Evolutionary conservation across 1,140 invertebrate genomes (phyloP).

Genomic region (Latrodectus geometricus): DNA sequence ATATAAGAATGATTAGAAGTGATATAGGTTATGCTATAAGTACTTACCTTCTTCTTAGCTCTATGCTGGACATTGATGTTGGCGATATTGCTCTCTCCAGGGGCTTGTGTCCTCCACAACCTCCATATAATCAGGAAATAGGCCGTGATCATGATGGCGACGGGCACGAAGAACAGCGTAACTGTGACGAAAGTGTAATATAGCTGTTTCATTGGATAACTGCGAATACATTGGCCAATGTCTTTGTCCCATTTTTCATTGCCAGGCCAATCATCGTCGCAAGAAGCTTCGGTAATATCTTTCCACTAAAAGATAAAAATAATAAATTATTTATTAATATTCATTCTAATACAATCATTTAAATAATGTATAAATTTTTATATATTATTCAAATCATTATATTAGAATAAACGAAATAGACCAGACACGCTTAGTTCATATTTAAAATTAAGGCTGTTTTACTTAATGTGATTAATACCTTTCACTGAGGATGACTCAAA

Average conservation of each 20-base stretch:
- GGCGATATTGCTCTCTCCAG: slow-evolving; percentile 65
- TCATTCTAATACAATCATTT: too few species aligned
- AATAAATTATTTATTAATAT: too few species aligned
- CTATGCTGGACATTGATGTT: slow-evolving; percentile 63
- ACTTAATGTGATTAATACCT: too few species aligned
- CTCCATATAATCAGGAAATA: slow-evolving; percentile 71
- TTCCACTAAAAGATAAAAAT: slow-evolving; percentile 64
- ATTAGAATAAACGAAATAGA: too few species aligned
- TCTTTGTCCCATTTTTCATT: slow-evolving; percentile 57
- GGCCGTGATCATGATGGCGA: slow-evolving; percentile 70
- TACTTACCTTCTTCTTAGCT: slow-evolving; percentile 65
- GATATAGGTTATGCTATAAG: too few species aligned
- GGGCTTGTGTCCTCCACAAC: slow-evolving; percentile 66
- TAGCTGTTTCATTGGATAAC: slow-evolving; percentile 64
- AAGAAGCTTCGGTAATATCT: slow-evolving; percentile 61
- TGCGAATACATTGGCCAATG: slow-evolving; percentile 58
- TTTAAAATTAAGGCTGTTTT: too few species aligned
- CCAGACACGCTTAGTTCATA: too few species aligned
- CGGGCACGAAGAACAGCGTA: slow-evolving; percentile 72
- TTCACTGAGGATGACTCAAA: too few species aligned
- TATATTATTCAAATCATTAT: too few species aligned
- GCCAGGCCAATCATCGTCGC: slow-evolving; percentile 65
- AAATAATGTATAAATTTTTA: too few species aligned
- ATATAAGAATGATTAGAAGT: too few species aligned
- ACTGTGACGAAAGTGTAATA: slow-evolving; percentile 71